Conservation (phyloP, 2,797 vertebrate species). For the Falco novaeseelandiae region DNA sequence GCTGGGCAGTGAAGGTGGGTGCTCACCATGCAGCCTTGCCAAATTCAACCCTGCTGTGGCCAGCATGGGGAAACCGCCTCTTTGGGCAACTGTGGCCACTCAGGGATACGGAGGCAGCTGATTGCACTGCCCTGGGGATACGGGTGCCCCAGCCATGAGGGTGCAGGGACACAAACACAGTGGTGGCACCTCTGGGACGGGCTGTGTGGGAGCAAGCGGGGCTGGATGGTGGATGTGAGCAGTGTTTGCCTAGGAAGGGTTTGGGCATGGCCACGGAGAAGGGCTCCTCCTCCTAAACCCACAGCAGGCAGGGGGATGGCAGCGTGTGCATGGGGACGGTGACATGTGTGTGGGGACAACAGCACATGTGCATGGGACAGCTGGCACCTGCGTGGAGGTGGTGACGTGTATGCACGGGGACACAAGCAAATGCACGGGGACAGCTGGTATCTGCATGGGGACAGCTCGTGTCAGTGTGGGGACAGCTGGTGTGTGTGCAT, state of each 20-base stretch:
- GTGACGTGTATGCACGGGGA: fast-evolving
- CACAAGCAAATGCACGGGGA: not conserved
- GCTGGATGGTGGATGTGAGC: not conserved
- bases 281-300: not conserved
- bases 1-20: fast-evolving
- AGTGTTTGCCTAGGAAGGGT: not conserved
- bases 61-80: not conserved
- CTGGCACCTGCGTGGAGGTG: fast-evolving
- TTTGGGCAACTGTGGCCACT: not conserved
- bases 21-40: fast-evolving
- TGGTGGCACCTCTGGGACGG: not conserved
- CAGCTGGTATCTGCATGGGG: not conserved
- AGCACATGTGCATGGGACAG: fast-evolving
- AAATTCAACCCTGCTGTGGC: not conserved
- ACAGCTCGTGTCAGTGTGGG: not conserved
- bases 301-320: not conserved
- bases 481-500: fast-evolving
- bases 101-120: fast-evolving
- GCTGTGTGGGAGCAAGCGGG: fast-evolving
- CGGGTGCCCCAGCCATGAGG: fast-evolving
- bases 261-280: fast-evolving
- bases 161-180: not conserved
- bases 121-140: not conserved
- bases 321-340: not conserved
- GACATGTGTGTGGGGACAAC: not conserved